Conservation (phyloP, 2,888 invertebrate species). For the Cylindroiulus punctatus region DNA sequence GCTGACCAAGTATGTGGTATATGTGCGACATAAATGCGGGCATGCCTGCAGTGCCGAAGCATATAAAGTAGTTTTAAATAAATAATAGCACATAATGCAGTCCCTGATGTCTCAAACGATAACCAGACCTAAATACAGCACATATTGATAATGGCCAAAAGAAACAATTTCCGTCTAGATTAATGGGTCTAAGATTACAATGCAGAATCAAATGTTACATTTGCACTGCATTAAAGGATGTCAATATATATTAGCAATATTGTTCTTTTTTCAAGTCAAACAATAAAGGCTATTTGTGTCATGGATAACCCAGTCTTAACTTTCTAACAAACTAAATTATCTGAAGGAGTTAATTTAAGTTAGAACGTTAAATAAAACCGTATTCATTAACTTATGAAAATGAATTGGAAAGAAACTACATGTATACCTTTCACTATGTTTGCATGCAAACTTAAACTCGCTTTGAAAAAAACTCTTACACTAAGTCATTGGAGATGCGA, state of each 20-base stretch:
- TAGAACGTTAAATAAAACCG: too few species aligned
- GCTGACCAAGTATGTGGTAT: slow-evolving; percentile 14
- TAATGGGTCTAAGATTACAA: background rate
- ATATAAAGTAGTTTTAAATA: background rate
- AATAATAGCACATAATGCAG: background rate
- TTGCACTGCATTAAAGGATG: background rate
- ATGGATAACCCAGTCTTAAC: background rate
- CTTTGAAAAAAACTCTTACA: too few species aligned
- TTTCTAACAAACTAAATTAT: background rate
- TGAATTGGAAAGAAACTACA: too few species aligned
- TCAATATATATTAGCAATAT: background rate
- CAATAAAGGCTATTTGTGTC: background rate
- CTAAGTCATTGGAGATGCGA: too few species aligned
- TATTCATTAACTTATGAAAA: too few species aligned
- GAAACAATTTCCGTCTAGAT: background rate
- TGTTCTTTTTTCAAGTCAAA: background rate
- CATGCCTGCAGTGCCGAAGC: background rate
- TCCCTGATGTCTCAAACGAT: background rate
- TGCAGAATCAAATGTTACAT: background rate
- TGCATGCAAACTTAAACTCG: too few species aligned
- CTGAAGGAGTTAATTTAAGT: too few species aligned
- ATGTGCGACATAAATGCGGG: background rate
- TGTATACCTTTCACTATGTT: too few species aligned
- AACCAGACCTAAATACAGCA: slow-evolving; percentile 36
- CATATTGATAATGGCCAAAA: background rate